Percentiles rank a stretch among this genome's conserved stretches.
Conservation (phyloP, 2,888 invertebrate genomes). For the Meiosimyza decipiens region DNA sequence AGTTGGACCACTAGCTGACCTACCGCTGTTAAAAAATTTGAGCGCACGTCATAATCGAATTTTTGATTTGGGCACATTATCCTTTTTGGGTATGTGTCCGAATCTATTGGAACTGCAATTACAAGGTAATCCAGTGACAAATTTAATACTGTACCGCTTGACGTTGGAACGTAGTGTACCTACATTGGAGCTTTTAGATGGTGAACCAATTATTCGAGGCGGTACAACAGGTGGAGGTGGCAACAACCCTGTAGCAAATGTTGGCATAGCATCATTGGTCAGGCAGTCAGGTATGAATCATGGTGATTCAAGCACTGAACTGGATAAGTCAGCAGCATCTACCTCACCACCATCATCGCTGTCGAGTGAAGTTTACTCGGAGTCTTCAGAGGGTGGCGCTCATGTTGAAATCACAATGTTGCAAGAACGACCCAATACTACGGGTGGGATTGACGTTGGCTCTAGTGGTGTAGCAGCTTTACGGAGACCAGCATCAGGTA, state of each 20-base stretch:
- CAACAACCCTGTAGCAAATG: too few species aligned
- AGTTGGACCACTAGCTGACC: conserved; percentile 72
- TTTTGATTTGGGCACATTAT: conserved; percentile 59
- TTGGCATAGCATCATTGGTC: too few species aligned
- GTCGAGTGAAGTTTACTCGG: conserved; percentile 41
- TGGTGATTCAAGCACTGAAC: conserved; percentile 26
- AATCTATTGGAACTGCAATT: conserved; percentile 70
- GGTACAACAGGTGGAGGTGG: neutral
- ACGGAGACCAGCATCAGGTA: conserved; percentile 40
- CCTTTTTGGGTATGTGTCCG: conserved; percentile 65
- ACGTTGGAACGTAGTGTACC: conserved; percentile 63
- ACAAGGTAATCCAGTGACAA: conserved; percentile 67
- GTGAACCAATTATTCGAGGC: conserved; percentile 41
- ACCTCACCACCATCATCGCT: conserved; percentile 40
- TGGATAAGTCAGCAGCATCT: neutral
- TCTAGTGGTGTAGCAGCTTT: too few species aligned
- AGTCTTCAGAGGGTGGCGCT: neutral
- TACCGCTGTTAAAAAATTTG: conserved; percentile 67
- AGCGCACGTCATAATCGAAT: conserved; percentile 66
- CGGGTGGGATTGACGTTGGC: conserved; percentile 19
- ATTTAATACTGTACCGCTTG: conserved; percentile 59
- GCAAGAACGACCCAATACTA: conserved; percentile 2
- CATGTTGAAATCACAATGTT: neutral
- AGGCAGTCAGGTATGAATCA: conserved; percentile 34
- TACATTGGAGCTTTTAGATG: conserved; percentile 66